Evolutionary conservation across 2,888 invertebrate genomes (phyloP).

Genomic region (Koerneria pararmatus): DNA sequence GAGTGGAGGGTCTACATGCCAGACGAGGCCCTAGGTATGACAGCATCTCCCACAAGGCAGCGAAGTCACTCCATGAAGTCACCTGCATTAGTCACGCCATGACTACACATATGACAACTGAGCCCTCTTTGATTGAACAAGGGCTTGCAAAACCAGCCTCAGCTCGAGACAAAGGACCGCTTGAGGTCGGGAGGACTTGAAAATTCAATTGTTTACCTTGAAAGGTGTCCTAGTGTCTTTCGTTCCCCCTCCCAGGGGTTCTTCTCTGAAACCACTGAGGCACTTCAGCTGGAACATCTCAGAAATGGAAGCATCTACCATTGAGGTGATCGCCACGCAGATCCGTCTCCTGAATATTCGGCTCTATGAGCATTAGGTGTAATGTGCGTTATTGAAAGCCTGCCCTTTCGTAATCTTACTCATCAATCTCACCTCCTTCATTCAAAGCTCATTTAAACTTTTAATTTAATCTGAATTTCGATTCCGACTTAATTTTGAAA

Average conservation of each 20-base stretch:
- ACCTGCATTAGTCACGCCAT: constrained; percentile 29
- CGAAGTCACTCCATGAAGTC: constrained; percentile 42
- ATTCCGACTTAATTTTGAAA: too few species aligned
- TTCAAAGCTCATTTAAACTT: too few species aligned
- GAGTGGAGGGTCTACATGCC: constrained; percentile 69
- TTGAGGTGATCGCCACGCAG: constrained; percentile 40
- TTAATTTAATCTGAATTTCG: too few species aligned
- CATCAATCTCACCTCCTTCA: too few species aligned
- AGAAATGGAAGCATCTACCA: constrained; percentile 43
- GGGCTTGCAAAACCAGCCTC: too few species aligned
- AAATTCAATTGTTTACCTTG: too few species aligned
- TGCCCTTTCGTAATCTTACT: too few species aligned
- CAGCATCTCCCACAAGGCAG: constrained; percentile 28
- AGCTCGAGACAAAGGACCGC: not conserved
- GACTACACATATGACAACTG: too few species aligned
- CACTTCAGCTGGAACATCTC: constrained; percentile 37
- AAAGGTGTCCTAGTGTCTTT: not conserved
- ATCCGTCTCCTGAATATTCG: constrained; percentile 35
- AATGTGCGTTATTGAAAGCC: too few species aligned
- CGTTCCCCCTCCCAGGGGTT: too few species aligned
- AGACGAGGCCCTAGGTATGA: constrained; percentile 40
- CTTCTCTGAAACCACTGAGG: constrained; percentile 9
- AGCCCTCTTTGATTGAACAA: too few species aligned
- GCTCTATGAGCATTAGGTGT: too few species aligned
- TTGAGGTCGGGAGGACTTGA: not conserved